Percentiles rank a stretch among this genome's conserved stretches.
Evolutionary conservation across 2,113 vertebrate species (phyloP).

Genomic region (Emberiza fucata): DNA sequence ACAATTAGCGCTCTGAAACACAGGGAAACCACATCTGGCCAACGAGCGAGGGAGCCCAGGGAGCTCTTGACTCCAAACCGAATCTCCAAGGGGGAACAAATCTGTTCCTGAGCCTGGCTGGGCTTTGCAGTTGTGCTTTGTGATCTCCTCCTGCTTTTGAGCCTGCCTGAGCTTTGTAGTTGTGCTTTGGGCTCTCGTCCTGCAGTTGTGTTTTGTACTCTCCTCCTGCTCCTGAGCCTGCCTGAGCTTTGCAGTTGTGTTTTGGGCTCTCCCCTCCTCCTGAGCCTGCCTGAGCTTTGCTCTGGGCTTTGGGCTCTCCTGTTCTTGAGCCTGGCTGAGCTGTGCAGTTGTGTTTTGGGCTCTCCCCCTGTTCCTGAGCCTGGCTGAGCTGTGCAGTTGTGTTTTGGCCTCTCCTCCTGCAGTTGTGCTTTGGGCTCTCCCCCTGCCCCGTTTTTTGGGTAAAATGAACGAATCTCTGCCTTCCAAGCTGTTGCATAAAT

Average conservation of each 20-base stretch:
- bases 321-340: not conserved
- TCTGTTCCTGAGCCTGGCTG: not conserved
- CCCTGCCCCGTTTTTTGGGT: not conserved
- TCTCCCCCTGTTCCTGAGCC: not conserved
- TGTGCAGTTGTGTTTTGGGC: not conserved
- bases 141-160: not conserved
- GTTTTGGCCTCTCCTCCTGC: not conserved
- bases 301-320: too few relatives aligned
- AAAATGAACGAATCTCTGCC: not conserved
- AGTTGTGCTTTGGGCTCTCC: not conserved
- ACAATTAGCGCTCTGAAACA: conserved; percentile 40
- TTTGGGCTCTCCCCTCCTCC: too few relatives aligned
- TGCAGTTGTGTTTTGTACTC: too few relatives aligned
- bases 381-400: not conserved
- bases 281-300: too few relatives aligned
- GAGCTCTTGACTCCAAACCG: not conserved
- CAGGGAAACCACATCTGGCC: conserved; percentile 51
- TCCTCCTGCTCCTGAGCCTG: not conserved
- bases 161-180: too few relatives aligned
- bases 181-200: too few relatives aligned
- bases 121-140: not conserved
- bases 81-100: not conserved
- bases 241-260: too few relatives aligned
- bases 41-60: not conserved
- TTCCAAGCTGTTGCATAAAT: not conserved